These are phyloP conservation scores for Xestia sexstrigata DNA, from an alignment of 2,888 invertebrate genomes.

Conservation along the genomic window DNA sequence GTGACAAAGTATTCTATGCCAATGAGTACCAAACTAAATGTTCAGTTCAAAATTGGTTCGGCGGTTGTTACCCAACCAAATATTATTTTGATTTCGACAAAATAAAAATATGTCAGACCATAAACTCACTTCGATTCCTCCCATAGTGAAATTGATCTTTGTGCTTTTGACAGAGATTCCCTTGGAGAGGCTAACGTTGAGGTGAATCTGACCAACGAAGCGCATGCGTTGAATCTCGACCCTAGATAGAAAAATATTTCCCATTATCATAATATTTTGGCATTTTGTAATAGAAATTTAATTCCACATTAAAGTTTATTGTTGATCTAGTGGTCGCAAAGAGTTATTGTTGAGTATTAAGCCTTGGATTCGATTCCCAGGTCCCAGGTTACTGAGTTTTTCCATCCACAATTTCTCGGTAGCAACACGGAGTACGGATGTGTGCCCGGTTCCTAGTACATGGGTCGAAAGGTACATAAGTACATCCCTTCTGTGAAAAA, in stretches of 20 bases:
- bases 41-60: no score
- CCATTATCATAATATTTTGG: conserved; percentile 24
- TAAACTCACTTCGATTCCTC: conserved; percentile 33
- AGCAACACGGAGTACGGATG: background rate
- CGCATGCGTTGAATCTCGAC: conserved; percentile 67
- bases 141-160: conserved; percentile 70
- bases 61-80: no score
- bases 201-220: conserved; percentile 67
- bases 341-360: background rate
- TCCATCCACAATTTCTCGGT: background rate
- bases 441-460: background rate
- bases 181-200: conserved; percentile 71
- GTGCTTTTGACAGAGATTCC: conserved; percentile 74
- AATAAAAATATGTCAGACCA: no score
- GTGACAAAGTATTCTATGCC: no score
- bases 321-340: background rate
- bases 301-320: background rate
- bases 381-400: background rate
- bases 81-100: no score
- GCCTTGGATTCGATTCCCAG: background rate
- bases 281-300: background rate
- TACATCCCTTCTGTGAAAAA: background rate
- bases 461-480: background rate
- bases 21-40: no score
- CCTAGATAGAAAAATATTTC: conserved; percentile 33